These are phyloP conservation scores for Acyrthosiphon pisum DNA, from an alignment of 1,140 invertebrate species.

Conservation along the genomic window DNA sequence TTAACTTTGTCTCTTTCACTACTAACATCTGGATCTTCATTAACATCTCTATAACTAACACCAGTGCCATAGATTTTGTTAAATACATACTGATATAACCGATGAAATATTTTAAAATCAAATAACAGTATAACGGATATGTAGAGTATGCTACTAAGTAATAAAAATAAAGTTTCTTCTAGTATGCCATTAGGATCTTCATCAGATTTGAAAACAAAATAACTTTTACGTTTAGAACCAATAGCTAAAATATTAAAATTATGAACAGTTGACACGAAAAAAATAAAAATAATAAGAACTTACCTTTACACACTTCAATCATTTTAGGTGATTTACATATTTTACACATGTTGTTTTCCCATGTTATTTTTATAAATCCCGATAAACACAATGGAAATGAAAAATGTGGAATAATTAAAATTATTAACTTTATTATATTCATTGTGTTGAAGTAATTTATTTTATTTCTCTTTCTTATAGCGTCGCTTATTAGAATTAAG, in stretches of 20 bases:
- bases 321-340: constrained; percentile 16
- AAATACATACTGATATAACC: not conserved
- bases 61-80: not conserved
- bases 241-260: not conserved
- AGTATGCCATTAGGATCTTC: constrained; percentile 17
- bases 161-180: constrained; percentile 55
- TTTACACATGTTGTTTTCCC: constrained; percentile 20
- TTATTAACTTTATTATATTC: constrained; percentile 16
- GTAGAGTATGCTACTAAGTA: constrained; percentile 56
- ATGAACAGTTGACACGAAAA: not conserved
- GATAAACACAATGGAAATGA: not conserved
- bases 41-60: not conserved
- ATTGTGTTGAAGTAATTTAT: not conserved
- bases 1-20: constrained; percentile 50
- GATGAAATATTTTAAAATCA: not conserved
- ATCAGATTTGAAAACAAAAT: constrained; percentile 31
- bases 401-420: constrained; percentile 40
- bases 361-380: not conserved
- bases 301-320: not conserved
- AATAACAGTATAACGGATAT: constrained; percentile 24
- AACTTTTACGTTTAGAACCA: constrained; percentile 5
- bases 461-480: not conserved
- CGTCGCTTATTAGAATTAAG: not conserved
- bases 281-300: not conserved
- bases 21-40: constrained; percentile 57